phyloP scores from a whole-genome alignment of 2,797 vertebrate species.

The Schizothorax lantsangensis region DNA sequence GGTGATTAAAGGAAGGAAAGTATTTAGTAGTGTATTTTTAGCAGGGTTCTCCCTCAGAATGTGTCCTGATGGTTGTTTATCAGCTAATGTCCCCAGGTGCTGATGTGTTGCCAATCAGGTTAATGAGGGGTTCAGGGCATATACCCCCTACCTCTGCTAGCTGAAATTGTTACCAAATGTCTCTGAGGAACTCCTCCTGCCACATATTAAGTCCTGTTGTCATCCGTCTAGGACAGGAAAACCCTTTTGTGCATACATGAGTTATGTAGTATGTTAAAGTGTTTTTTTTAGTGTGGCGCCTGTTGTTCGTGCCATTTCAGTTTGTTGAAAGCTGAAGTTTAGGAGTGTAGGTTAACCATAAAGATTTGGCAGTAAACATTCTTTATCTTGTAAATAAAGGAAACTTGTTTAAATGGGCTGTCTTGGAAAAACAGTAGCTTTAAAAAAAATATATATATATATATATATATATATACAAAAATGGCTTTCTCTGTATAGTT shows the following conservation, averaged over 20 bases:
- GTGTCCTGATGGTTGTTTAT: slow-evolving; percentile 45
- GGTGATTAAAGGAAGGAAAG: slow-evolving; percentile 32
- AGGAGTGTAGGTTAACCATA: not conserved
- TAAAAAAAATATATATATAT: no score
- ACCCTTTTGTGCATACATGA: not conserved
- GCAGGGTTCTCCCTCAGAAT: slow-evolving; percentile 9
- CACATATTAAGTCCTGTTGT: slow-evolving; percentile 29
- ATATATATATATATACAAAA: not conserved
- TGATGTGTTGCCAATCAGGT: slow-evolving; percentile 47
- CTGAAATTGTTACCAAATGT: slow-evolving; percentile 80
- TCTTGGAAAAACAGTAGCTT: slow-evolving; percentile 10
- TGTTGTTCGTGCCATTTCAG: not conserved
- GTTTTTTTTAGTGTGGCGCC: not conserved
- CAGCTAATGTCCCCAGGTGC: slow-evolving; percentile 26
- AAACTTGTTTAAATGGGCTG: slow-evolving; percentile 9
- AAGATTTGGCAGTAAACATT: slow-evolving; percentile 34
- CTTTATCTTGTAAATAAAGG: slow-evolving; percentile 36
- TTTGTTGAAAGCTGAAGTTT: slow-evolving; percentile 17
- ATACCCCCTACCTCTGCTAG: slow-evolving; percentile 31
- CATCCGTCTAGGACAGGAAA: slow-evolving; percentile 15
- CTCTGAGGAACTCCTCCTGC: slow-evolving; percentile 30
- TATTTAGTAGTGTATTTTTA: slow-evolving; percentile 29
- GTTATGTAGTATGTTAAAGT: not conserved
- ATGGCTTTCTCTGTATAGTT: not conserved
- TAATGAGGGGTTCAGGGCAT: slow-evolving; percentile 50